Evolutionary conservation across 2,888 invertebrate species (phyloP).

Genomic region (Imbricaverruca yamaguchii): DNA sequence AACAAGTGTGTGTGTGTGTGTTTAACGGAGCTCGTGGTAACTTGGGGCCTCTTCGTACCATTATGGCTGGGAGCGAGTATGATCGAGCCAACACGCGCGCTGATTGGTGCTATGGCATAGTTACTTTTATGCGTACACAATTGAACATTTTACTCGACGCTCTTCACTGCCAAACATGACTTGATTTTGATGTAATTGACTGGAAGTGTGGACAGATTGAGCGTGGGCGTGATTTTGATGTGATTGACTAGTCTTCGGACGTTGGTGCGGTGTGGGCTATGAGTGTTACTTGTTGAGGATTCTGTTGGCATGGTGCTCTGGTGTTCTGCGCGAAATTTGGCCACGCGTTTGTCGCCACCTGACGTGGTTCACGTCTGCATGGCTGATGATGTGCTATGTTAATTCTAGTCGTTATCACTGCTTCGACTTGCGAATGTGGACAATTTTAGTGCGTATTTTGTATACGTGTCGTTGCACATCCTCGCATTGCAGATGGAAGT

Average conservation of each 20-base stretch:
- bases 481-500: too few species aligned
- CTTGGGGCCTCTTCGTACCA: background rate
- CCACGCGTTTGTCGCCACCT: background rate
- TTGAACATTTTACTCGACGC: background rate
- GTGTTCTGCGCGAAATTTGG: background rate
- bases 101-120: background rate
- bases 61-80: background rate
- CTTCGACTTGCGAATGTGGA: background rate
- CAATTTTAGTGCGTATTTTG: too few species aligned
- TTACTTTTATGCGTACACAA: background rate
- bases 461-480: too few species aligned
- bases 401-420: background rate
- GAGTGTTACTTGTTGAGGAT: too few species aligned
- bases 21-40: background rate
- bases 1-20: background rate
- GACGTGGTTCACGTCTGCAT: background rate
- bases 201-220: background rate
- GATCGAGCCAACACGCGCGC: background rate
- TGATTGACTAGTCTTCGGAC: too few species aligned
- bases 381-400: background rate
- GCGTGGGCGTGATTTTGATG: background rate
- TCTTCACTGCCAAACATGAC: background rate
- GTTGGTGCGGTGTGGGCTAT: too few species aligned
- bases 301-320: background rate
- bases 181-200: background rate